Evolutionary conservation across 1,140 invertebrate species (phyloP).

Genomic region (Lepidurus arcticus): DNA sequence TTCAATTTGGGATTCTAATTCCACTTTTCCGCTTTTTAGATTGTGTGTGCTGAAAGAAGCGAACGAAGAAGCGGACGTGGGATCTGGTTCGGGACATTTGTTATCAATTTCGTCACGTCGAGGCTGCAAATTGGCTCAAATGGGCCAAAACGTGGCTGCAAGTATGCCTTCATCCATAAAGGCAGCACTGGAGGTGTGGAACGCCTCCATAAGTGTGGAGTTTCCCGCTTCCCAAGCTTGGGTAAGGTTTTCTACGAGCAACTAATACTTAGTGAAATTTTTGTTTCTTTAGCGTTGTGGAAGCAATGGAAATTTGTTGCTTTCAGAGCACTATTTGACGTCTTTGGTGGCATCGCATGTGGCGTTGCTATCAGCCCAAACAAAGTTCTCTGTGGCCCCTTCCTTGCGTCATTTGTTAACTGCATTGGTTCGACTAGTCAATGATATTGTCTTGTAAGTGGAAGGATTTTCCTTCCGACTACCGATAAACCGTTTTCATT

Average conservation of each 20-base stretch:
- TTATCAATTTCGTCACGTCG: conserved; percentile 56
- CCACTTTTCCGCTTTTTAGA: neutral
- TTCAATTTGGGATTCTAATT: neutral
- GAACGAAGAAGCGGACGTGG: conserved; percentile 38
- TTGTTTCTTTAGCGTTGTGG: conserved; percentile 54
- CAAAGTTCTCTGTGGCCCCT: conserved; percentile 57
- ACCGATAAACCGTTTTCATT: neutral
- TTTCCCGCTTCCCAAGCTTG: conserved; percentile 48
- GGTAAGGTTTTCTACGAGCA: conserved; percentile 40
- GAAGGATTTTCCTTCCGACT: no score
- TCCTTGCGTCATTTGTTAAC: conserved; percentile 62
- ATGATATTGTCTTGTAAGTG: conserved; percentile 51
- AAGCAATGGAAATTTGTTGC: conserved; percentile 70
- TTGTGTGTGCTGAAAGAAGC: conserved; percentile 32
- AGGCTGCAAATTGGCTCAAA: conserved; percentile 47
- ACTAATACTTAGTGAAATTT: neutral
- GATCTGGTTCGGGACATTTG: conserved; percentile 48
- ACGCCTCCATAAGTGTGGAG: conserved; percentile 49
- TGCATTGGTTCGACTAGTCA: conserved; percentile 60
- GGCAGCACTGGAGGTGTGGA: conserved; percentile 60
- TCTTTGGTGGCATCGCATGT: conserved; percentile 48
- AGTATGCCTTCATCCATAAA: conserved; percentile 54
- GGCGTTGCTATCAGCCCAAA: conserved; percentile 52
- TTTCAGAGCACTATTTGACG: conserved; percentile 70
- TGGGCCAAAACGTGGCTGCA: conserved; percentile 52